Base-by-base conservation (phyloP, 2,113 vertebrate genomes). In the Alethe diademata region DNA sequence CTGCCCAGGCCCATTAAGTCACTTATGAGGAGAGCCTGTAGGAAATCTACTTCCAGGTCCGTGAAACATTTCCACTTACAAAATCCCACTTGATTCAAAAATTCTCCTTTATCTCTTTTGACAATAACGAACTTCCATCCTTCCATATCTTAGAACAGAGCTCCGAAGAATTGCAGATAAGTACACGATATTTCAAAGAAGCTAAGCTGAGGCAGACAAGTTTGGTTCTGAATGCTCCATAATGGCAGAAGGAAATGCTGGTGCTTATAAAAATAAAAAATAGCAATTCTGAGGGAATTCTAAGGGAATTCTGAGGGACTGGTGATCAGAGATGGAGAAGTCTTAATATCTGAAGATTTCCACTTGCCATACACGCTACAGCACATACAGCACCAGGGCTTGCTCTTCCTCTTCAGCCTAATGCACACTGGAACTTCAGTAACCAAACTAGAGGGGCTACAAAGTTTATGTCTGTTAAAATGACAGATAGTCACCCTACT, bases 371-470 rank as follows among this genome's bases (percentile, higher is more conserved):
- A 47, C 24, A 47, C 1, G 19, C 23, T 45, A 48, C 8, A 33
- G 17, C 47, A 81, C 12, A 31, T 5, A 50, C 0, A 58, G 62
- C 57, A 60, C 22, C 45, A 65, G 38, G 50, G 33, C 53, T 53
- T 6, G 7, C 33, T 35, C 3, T 2, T 88, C 29, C 51, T 66
- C 36, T n/a, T 42, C 26, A 15, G 38, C 54, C 11, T 62, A 29
- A 60, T 0, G 3, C 35, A 19, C 0, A 0, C 24, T 60, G 15
- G 40, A 70, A 50, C 20, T 42, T 54, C 26, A 74, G 38, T 14
- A 71, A 75, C 19, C 2, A 1, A 62, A 57, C 23, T 4, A 58
- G 17, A 18, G 13, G 23, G 19, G 20, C 33, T 75, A 67, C 20
- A 35, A 57, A 94, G 31, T 28, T 81, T 26, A 28, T 16, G 19